Percentiles rank a stretch among this genome's conserved stretches.
These are phyloP conservation scores for Torymus tubicola DNA, from an alignment of 2,888 invertebrate genomes.

Conservation along the genomic window DNA sequence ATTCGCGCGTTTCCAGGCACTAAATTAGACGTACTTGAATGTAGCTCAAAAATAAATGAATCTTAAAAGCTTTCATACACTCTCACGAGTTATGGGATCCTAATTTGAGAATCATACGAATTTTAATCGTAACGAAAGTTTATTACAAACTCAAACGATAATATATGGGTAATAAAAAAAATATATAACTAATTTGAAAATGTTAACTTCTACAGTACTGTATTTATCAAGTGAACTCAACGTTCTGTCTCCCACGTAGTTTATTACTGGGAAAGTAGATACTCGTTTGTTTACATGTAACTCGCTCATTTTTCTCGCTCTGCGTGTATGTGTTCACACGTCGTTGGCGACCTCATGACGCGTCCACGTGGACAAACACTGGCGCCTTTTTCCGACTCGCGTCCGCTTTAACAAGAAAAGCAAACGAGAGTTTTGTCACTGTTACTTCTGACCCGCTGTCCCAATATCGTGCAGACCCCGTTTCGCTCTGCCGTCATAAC, in stretches of 20 bases:
- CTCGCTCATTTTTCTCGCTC: conserved; percentile 27
- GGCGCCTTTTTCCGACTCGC: conserved; percentile 34
- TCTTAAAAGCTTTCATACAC: not conserved
- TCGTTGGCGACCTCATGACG: not conserved
- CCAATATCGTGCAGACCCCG: conserved; percentile 14
- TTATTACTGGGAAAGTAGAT: conserved; percentile 36
- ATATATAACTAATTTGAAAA: too few species aligned
- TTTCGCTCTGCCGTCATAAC: conserved; percentile 1
- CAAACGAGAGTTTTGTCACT: conserved; percentile 38
- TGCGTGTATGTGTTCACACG: not conserved
- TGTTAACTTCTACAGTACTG: too few species aligned
- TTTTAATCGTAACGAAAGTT: too few species aligned
- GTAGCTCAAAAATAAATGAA: not conserved
- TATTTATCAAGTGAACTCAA: too few species aligned
- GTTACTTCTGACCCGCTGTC: conserved; percentile 22
- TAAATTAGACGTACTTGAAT: not conserved
- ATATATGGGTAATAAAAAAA: too few species aligned
- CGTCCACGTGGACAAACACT: conserved; percentile 46
- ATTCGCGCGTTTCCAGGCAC: not conserved
- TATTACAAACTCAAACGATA: too few species aligned
- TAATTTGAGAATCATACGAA: too few species aligned
- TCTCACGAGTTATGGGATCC: not conserved
- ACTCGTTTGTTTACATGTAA: conserved; percentile 45
- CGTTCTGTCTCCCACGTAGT: not conserved
- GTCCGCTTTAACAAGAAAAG: conserved; percentile 47